Evolutionary conservation across 2,113 vertebrate species (phyloP), one percentile per base, ranked within the genome.

Genomic region (Macrotus californicus): DNA sequence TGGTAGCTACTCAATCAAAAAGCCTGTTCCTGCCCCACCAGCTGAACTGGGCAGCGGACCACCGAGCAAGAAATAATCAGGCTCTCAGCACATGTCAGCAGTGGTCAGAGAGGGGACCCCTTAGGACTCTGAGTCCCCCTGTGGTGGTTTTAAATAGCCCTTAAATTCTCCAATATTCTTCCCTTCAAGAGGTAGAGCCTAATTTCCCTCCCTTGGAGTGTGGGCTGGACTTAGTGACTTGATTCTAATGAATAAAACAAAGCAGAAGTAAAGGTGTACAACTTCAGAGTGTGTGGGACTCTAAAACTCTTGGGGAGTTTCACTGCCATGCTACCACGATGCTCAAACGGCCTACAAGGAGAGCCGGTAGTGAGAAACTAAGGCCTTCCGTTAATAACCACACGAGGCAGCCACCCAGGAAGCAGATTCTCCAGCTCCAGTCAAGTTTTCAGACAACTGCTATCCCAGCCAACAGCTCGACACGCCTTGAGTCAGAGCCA

Each of bases 211-310:
- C 75, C 14, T 24, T 52, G 59, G 15, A 91, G 11, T 76, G 22
- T 80, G 18, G 50, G 21, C 11, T 95, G 34, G 36, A 86, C 36
- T 75, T 85, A 31, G 8, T 56, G 41, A 79, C 7, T 69, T 31
- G 6, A 80, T 82, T 89, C 67, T 86, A 93, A 84, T 48, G 29
- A 83, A 82, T 54, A 70, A 96, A 95, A 66, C 59, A 83, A 31
- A 93, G 46, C 75, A n/a, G 22, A 85, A 48, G 52, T 66, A 77
- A 93, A 93, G 39, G 29, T 77, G n/a, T 43, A n/a, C 4, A 43
- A 61, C 82, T 73, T 64, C 43, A 64, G n/a, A 64, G 59, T 64
- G 26, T 31, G 26, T 48, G 43, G 9, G 26, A 18, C 29, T 54
- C 41, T 46, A 3, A 46, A 43, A 75, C 13, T 59, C 22, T n/a